These are phyloP conservation scores for Palythoa grandis DNA, from an alignment of 92 coral and sea anemone species.

Conservation along the genomic window DNA sequence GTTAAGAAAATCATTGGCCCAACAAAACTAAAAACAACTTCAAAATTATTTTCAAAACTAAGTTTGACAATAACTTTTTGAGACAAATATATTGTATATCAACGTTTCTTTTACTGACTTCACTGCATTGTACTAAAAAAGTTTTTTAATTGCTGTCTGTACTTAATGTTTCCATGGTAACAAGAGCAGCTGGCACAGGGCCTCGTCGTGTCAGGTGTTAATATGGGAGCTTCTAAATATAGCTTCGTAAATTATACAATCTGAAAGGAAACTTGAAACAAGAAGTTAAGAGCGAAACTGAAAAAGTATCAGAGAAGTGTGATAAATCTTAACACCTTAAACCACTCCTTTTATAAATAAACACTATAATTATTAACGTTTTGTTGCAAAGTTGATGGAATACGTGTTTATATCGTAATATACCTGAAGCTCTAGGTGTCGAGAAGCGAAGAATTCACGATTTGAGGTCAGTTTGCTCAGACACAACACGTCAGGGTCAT, in stretches of 20 bases:
- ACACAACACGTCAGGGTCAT: conserved; percentile 37
- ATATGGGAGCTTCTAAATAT: conserved; percentile 40
- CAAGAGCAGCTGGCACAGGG: conserved; percentile 39
- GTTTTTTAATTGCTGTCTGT: conserved; percentile 21
- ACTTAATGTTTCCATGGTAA: conserved; percentile 40
- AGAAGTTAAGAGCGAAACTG: background rate
- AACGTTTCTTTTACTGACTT: no score
- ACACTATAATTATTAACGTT: background rate
- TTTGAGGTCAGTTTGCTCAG: conserved; percentile 34
- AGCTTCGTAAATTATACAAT: conserved; percentile 25
- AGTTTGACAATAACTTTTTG: no score
- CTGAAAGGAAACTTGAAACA: conserved; percentile 25
- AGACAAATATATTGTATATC: no score
- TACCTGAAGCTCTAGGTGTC: background rate
- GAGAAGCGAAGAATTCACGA: conserved; percentile 23
- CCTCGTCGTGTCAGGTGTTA: conserved; percentile 38
- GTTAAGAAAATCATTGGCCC: no score
- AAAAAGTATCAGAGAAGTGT: conserved; percentile 9
- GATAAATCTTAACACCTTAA: background rate
- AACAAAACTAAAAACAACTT: no score
- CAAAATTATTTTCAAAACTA: no score
- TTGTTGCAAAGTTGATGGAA: background rate
- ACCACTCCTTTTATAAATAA: background rate
- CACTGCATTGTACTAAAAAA: background rate
- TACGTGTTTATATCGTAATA: background rate